These are phyloP conservation scores for Serinus canaria DNA, from an alignment of 2,113 vertebrate species.

Conservation along the genomic window DNA sequence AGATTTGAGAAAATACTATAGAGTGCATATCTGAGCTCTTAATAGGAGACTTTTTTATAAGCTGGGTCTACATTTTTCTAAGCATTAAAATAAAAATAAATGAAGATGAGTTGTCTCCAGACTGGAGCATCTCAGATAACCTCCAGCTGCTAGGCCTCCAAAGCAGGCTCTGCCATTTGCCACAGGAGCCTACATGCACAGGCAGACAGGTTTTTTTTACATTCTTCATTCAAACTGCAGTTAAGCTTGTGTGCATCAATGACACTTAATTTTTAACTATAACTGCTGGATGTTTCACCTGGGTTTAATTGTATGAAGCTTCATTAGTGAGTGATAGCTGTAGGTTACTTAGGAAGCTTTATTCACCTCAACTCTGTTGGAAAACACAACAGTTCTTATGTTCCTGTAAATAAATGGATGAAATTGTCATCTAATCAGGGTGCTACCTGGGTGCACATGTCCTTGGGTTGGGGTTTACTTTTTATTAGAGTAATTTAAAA, in stretches of 20 bases:
- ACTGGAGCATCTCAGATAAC: not conserved
- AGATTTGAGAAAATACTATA: not conserved
- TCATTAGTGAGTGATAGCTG: not conserved
- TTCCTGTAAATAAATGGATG: not conserved
- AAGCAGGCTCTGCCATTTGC: not conserved
- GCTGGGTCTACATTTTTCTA: not conserved
- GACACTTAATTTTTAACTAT: not conserved
- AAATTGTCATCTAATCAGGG: not conserved
- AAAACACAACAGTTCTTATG: not conserved
- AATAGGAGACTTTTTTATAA: not conserved
- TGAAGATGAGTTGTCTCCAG: not conserved
- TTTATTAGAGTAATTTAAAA: not conserved
- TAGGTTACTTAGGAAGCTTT: not conserved
- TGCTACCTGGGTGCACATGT: not conserved
- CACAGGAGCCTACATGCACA: rapidly evolving
- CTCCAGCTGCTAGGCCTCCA: not conserved
- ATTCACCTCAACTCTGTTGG: not conserved
- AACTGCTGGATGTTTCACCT: not conserved
- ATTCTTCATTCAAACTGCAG: not conserved
- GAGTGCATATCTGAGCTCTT: not conserved
- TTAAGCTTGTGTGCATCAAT: rapidly evolving
- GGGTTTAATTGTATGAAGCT: not conserved
- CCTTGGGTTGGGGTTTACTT: not conserved
- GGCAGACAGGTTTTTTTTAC: not conserved
- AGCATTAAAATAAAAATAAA: not conserved